Conservation (phyloP, 2,888 invertebrate genomes). For the Boloria euphrosyne region DNA sequence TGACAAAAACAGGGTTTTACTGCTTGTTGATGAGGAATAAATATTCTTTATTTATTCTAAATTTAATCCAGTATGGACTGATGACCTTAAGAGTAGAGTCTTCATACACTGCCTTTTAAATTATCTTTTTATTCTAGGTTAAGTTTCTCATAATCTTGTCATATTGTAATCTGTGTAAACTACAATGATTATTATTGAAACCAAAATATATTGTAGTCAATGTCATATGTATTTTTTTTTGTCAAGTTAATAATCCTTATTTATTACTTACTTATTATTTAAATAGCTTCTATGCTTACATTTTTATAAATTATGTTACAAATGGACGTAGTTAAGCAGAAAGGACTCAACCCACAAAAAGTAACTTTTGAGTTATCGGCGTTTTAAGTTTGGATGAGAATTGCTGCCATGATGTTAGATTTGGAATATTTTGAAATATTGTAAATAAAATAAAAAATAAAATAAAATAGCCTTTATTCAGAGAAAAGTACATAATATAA, state of each 20-base stretch:
- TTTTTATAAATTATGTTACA: no score
- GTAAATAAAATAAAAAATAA: no score
- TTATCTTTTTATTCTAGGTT: constrained; percentile 25
- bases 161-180: constrained; percentile 24
- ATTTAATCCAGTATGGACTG: constrained; percentile 26
- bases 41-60: constrained; percentile 13
- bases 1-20: constrained; percentile 82
- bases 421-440: no score
- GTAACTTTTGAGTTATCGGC: no score
- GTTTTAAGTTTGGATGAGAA: no score
- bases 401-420: no score
- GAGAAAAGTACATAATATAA: no score
- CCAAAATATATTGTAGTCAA: constrained; percentile 26
- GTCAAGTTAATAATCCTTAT: not conserved
- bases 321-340: no score
- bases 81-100: constrained; percentile 29
- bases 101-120: constrained; percentile 34
- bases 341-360: no score
- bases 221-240: constrained; percentile 19
- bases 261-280: no score
- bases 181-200: constrained; percentile 21
- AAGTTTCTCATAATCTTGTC: constrained; percentile 22
- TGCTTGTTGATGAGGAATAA: constrained; percentile 47
- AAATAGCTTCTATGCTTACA: no score
- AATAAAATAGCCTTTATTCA: no score